A percentile compares a stretch with the other conserved stretches of the same genome.
Evolutionary conservation across 2,797 vertebrate species (phyloP).

Genomic region (Sebastes diploproa): DNA sequence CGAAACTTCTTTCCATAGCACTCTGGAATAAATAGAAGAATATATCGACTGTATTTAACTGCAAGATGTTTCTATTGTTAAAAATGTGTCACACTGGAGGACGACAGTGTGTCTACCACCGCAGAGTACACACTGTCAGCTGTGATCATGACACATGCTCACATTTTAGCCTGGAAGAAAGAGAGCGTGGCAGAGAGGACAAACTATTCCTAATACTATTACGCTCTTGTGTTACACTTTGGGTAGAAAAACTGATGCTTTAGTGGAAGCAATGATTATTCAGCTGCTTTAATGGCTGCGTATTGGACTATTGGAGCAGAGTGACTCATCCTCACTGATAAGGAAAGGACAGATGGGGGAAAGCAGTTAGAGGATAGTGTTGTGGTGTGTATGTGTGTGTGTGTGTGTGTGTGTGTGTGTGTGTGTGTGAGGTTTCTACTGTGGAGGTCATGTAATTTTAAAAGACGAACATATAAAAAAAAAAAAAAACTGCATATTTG

Average conservation of each 20-base stretch:
- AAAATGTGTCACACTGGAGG: slow-evolving; percentile 30
- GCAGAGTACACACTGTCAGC: slow-evolving; percentile 43
- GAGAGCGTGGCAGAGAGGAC: slow-evolving; percentile 22
- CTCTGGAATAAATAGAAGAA: neutral
- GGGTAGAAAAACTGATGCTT: neutral
- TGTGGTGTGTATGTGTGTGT: neutral
- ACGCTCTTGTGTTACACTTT: neutral
- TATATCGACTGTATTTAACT: neutral
- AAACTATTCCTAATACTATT: neutral
- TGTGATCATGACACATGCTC: slow-evolving; percentile 24
- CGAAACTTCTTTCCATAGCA: neutral
- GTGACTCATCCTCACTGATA: slow-evolving; percentile 47
- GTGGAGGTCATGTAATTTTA: slow-evolving; percentile 35
- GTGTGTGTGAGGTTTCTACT: neutral
- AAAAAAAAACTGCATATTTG: neutral
- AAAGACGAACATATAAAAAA: neutral
- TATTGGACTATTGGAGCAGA: slow-evolving; percentile 18
- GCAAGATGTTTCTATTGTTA: slow-evolving; percentile 18
- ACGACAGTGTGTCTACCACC: slow-evolving; percentile 18
- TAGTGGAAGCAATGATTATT: slow-evolving; percentile 34
- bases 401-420: neutral
- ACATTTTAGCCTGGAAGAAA: slow-evolving; percentile 3
- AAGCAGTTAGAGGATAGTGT: slow-evolving; percentile 13
- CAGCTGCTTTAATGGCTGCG: slow-evolving; percentile 24
- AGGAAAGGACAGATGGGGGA: slow-evolving; percentile 38